Evolutionary conservation across 1,140 invertebrate species (phyloP).

Genomic region (Drosophila cardini): DNA sequence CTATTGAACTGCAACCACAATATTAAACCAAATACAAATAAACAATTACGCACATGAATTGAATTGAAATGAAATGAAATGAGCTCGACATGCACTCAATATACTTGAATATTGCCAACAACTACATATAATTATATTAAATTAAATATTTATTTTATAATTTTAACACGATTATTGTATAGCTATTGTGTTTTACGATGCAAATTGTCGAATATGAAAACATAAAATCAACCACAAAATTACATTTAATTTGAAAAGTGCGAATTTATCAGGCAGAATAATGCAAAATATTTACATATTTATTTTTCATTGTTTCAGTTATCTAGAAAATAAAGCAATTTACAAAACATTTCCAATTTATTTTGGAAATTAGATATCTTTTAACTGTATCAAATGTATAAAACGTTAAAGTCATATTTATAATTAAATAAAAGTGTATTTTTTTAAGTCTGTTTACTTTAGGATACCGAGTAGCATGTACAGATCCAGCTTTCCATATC

Average conservation of each 20-base stretch:
- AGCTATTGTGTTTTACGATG: slow-evolving; percentile 41
- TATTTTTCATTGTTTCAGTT: neutral
- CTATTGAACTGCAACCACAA: slow-evolving; percentile 51
- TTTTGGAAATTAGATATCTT: slow-evolving; percentile 3
- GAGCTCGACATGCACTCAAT: slow-evolving; percentile 5
- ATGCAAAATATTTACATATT: neutral
- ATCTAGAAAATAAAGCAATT: neutral
- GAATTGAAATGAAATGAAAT: slow-evolving; percentile 44
- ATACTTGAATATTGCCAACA: neutral
- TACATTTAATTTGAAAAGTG: slow-evolving; percentile 53
- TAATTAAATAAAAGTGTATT: too few species aligned
- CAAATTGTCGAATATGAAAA: slow-evolving; percentile 48
- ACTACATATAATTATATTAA: slow-evolving; percentile 53
- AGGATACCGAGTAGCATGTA: too few species aligned
- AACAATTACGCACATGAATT: slow-evolving; percentile 50
- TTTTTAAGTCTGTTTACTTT: too few species aligned
- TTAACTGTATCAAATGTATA: too few species aligned
- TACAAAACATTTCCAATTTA: neutral
- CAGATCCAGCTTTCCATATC: too few species aligned
- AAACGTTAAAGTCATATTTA: too few species aligned
- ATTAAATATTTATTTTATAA: slow-evolving; percentile 74
- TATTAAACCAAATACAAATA: slow-evolving; percentile 42
- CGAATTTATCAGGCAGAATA: slow-evolving; percentile 17
- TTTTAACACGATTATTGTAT: slow-evolving; percentile 51
- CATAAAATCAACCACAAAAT: slow-evolving; percentile 57